Conservation (phyloP, 2,113 vertebrate species). For the Rhinolophus ferrumequinum region DNA sequence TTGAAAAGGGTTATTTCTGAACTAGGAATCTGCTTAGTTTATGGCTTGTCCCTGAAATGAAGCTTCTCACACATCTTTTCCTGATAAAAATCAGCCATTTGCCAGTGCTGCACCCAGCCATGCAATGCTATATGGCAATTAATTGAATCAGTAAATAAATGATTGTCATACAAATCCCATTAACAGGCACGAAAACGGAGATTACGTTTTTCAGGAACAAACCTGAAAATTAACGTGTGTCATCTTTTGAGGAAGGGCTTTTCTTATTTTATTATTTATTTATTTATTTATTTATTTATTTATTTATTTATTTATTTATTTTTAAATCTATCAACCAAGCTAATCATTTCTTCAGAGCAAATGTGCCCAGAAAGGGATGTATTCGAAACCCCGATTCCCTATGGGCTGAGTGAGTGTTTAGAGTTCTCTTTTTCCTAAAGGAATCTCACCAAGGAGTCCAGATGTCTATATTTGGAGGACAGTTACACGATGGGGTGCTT, state of each 20-base stretch:
- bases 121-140: constrained; percentile 19
- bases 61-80: neutral
- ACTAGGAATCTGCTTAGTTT: neutral
- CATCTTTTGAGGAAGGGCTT: constrained; percentile 63
- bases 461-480: constrained; percentile 25
- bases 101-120: neutral
- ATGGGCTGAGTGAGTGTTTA: neutral
- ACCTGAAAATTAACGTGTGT: constrained; percentile 76
- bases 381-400: neutral
- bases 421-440: neutral
- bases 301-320: neutral
- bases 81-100: constrained; percentile 34
- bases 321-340: constrained; percentile 49
- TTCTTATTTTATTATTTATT: neutral
- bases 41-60: neutral
- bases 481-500: neutral
- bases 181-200: constrained; percentile 73
- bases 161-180: constrained; percentile 75
- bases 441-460: constrained; percentile 23
- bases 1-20: constrained; percentile 9
- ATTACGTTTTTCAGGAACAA: constrained; percentile 74
- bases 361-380: neutral
- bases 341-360: constrained; percentile 54
- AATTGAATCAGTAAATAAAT: constrained; percentile 82
- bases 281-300: neutral